A percentile compares a stretch with the other conserved stretches of the same genome.
These are phyloP conservation scores for Epicampocera succincta DNA, from an alignment of 2,888 invertebrate species.

Conservation along the genomic window DNA sequence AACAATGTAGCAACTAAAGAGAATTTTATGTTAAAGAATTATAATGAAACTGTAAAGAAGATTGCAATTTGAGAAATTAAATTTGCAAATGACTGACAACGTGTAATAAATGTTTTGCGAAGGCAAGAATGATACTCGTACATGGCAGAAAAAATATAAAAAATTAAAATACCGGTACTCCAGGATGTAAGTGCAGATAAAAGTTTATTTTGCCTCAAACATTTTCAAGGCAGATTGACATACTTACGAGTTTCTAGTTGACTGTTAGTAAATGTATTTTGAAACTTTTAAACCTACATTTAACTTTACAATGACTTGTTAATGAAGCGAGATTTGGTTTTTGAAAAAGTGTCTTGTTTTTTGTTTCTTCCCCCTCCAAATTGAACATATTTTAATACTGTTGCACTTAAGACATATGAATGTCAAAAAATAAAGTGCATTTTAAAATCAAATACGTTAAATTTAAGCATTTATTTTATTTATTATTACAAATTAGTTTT, in stretches of 20 bases:
- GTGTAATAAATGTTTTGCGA: conserved; percentile 16
- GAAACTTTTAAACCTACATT: neutral
- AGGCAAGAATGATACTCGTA: too few species aligned
- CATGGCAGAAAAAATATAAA: too few species aligned
- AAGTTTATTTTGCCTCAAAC: conserved; percentile 13
- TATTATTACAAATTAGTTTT: too few species aligned
- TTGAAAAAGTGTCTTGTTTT: too few species aligned
- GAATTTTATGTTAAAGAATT: conserved; percentile 41
- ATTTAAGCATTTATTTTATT: too few species aligned
- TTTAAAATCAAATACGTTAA: too few species aligned
- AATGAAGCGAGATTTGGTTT: neutral
- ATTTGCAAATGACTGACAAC: conserved; percentile 55
- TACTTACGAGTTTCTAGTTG: neutral
- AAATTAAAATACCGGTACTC: conserved; percentile 12
- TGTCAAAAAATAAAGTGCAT: too few species aligned
- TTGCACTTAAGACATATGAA: too few species aligned
- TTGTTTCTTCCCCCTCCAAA: too few species aligned
- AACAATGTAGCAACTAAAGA: conserved; percentile 23
- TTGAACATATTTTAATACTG: too few species aligned
- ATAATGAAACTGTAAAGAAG: conserved; percentile 34
- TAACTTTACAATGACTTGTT: too few species aligned
- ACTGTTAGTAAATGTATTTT: too few species aligned
- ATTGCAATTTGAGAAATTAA: conserved; percentile 57
- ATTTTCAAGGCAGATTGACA: neutral
- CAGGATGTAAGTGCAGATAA: conserved; percentile 15